These are phyloP conservation scores for Cyrtodaria siliqua DNA, from an alignment of 2,888 invertebrate species.

Conservation along the genomic window DNA sequence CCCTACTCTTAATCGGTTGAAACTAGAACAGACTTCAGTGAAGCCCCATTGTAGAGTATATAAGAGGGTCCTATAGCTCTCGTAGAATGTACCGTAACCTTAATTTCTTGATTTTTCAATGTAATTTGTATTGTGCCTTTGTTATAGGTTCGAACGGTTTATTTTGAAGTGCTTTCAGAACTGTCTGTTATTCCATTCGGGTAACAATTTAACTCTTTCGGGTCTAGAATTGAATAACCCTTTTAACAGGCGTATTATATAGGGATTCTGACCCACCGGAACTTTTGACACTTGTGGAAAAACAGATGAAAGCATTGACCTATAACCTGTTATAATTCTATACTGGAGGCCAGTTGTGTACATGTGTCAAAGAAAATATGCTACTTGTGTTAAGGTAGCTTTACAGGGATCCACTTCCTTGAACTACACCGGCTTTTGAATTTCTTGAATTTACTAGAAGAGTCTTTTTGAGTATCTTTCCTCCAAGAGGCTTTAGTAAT, in stretches of 20 bases:
- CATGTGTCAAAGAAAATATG: conserved; percentile 24
- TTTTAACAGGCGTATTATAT: conserved; percentile 16
- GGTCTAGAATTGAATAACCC: conserved; percentile 21
- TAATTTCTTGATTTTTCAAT: conserved; percentile 7
- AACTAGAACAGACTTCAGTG: too few relatives aligned
- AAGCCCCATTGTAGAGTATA: too few relatives aligned
- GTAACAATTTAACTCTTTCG: conserved; percentile 17
- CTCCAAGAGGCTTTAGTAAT: not conserved
- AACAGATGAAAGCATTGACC: conserved; percentile 35
- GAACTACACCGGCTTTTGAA: conserved; percentile 9
- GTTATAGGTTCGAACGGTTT: conserved; percentile 23
- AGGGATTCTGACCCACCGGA: conserved; percentile 31
- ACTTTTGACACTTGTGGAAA: conserved; percentile 24
- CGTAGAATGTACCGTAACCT: conserved; percentile 11
- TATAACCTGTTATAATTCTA: conserved; percentile 29
- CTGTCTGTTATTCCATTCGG: conserved; percentile 28
- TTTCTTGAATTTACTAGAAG: conserved; percentile 7
- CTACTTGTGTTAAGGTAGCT: conserved; percentile 27
- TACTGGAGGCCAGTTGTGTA: conserved; percentile 26
- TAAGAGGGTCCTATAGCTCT: not conserved
- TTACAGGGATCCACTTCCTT: conserved; percentile 15
- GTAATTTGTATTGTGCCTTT: conserved; percentile 7
- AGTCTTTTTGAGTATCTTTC: conserved; percentile 13
- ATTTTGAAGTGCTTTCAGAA: conserved; percentile 13
- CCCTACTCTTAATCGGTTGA: conserved; percentile 17